Base-by-base conservation (phyloP, 2,888 invertebrate genomes). In the Clistopyga incitator region DNA sequence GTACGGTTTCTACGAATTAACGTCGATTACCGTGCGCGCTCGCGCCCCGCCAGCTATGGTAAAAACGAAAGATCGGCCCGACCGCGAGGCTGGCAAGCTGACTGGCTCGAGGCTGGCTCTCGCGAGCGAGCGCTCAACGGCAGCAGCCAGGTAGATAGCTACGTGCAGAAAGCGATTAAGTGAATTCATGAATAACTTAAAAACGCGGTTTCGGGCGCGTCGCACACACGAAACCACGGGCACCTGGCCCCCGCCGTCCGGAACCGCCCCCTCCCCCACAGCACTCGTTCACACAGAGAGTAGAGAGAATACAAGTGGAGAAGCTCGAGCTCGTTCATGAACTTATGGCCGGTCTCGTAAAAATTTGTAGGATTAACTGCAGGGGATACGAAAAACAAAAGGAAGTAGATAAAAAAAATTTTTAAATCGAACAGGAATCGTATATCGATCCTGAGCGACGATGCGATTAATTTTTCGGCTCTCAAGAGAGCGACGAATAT, bases 111-210 rank as follows among this genome's bases (percentile, higher is more conserved):
- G 64, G 18, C 64, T 20, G 42, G 4, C 15, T 59, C 29, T 29
- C n/a, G 59, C 29, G 25, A 20, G 18, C 61, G 61, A 20, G 18
- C 61, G 61, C 29, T 61, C 61, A 18, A 10, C 34, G 20, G 42
- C 38, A 38, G 64, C 8, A 38, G 64, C 8, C 4, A 42, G 45
- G 45, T 80, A 75, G 70, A 47, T 50, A 56, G n/a, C 85, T 90
- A 85, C 89, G 88, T 88, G 90, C 90, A 90, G 88, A 91, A 91
- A 90, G 90, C 92, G 92, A 92, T 92, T 93, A 93, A 92, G 89
- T 89, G 92, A 93, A 92, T 93, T 92, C 92, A 93, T 93, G 93
- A 93, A 93, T 93, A 93, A 91, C 89, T 93, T 93, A 90, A 79
- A 84, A 81, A 81, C 67, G 85, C 84, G 85, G 84, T 88, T 88